Base-by-base conservation (phyloP, 2,797 vertebrate genomes). In the Microchirus variegatus region DNA sequence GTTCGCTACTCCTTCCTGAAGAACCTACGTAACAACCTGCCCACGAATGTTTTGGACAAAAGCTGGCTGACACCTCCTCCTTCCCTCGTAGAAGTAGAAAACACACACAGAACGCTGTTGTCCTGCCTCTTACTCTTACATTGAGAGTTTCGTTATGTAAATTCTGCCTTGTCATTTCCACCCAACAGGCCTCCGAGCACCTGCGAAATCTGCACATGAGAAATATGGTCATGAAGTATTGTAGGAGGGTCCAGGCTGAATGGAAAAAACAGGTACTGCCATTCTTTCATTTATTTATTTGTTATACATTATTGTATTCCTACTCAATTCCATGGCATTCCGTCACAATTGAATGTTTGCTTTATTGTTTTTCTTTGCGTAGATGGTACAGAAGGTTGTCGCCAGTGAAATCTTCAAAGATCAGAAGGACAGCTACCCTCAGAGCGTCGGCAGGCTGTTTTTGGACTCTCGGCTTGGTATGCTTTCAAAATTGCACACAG, bases 331-430 rank as follows among this genome's bases (percentile, higher is more conserved):
- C n/a, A n/a, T n/a, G n/a, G n/a, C n/a, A n/a, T n/a, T n/a, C n/a
- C n/a, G n/a, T 17, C 5, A 31, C 0, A 42, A 37, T 36, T 26
- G 45, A n/a, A 10, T 31, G 22, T 6, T 18, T 13, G 17, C 17
- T 4, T 12, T 50, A 1, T 16, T 53, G 40, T 53, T 52, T 59
- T 22, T 56, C 13, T 26, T 51, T 40, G 35, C 12, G 19, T 84
- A 99, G 98, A 80, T 99, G 89, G 95, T 95, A 84, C 97, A 98
- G 70, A 99, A 99, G 83, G 95, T 96, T 10, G 90, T 95, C 45
- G 97, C 98, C 73, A 99, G 97, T 82, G 94, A 96, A 77, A 92
- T 99, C 78, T 99, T 99, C 89, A 97, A 94, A 78, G 95, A 94
- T 62, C 96, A 97, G 87, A 99, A 99, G 75, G 95, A 97, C 82